Base-by-base conservation (phyloP, 2,113 vertebrate genomes). In the Ceyx melanurus region DNA sequence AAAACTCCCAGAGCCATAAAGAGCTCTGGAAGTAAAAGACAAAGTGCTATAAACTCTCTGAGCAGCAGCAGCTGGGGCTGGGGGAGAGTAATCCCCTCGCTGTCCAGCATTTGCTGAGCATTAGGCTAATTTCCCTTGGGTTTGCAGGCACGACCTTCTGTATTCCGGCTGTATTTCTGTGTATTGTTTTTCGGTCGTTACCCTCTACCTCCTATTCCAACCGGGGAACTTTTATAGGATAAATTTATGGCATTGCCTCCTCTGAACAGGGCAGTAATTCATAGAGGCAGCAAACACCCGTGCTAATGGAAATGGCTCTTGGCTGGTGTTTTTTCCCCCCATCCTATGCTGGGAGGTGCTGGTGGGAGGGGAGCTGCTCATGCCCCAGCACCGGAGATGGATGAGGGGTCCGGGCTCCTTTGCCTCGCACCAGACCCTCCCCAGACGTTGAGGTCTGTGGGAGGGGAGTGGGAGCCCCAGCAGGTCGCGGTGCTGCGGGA, bases 161-260 rank as follows among this genome's bases (percentile, higher is more conserved):
- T 74, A 53, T 62, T 92, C 96, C 53, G 23, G 75, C 92, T 50
- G 77, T n/a, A 50, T 86, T 93, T 65, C 89, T 87, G 68, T 51
- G 60, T 90, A 88, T 92, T 96, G 92, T 94, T 97, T 96, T 96
- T 74, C 65, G 95, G 94, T 89, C 73, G 58, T 97, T 96, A 94
- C 65, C 96, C 96, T 96, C 92, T 77, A 64, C 90, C 96, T 96
- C 91, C 86, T 82, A 82, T 23, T 95, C 92, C 6, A 53, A 77
- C 88, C 90, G 12, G 68, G 93, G 93, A 92, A 74, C 88, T 89
- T 96, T 94, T 86, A 37, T n/a, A 29, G 91, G 95, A 79, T 89
- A 89, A 96, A 96, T 97, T 95, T 93, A 96, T 79, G 94, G 86
- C 23, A n/a, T 33, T 50, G 92, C 94, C 90, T 97, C 82, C 92